Conservation (phyloP, 2,797 vertebrate species). For the Psittacula echo region DNA sequence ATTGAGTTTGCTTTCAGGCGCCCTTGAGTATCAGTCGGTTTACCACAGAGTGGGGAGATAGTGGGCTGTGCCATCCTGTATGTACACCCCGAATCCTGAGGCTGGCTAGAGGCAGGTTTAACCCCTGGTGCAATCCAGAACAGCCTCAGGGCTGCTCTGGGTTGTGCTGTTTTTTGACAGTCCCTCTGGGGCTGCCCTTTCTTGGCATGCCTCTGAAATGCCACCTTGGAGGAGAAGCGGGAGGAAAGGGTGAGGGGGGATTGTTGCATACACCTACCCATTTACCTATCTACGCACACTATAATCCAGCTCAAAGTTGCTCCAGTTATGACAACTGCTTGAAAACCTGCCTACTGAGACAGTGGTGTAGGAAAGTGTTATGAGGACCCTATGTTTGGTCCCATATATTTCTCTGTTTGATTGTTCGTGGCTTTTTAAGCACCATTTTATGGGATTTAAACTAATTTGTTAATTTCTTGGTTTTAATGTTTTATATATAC, state of each 20-base stretch:
- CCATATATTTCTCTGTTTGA: too few species aligned
- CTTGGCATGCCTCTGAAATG: conserved; percentile 35
- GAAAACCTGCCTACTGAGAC: not conserved
- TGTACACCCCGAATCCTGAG: conserved; percentile 34
- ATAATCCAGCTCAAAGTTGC: not conserved
- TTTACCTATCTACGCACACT: not conserved
- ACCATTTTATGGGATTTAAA: not conserved
- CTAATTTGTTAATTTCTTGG: not conserved
- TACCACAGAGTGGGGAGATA: not conserved
- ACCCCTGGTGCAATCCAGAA: conserved; percentile 57
- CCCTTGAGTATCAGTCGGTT: conserved; percentile 6
- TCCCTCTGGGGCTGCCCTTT: conserved; percentile 45
- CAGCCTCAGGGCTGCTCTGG: conserved; percentile 59
- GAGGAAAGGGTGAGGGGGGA: not conserved
- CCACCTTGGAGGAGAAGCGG: not conserved
- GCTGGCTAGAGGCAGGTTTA: conserved; percentile 64
- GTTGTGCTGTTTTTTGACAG: conserved; percentile 57
- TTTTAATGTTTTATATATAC: not conserved
- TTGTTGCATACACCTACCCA: not conserved
- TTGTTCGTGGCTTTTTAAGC: not conserved
- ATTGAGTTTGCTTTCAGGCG: not conserved
- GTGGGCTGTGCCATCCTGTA: not conserved
- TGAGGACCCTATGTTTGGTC: not conserved
- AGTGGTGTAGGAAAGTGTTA: not conserved
- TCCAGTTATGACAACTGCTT: not conserved